These are phyloP conservation scores for Aethes cnicana DNA, from an alignment of 2,888 invertebrate species.

Conservation along the genomic window DNA sequence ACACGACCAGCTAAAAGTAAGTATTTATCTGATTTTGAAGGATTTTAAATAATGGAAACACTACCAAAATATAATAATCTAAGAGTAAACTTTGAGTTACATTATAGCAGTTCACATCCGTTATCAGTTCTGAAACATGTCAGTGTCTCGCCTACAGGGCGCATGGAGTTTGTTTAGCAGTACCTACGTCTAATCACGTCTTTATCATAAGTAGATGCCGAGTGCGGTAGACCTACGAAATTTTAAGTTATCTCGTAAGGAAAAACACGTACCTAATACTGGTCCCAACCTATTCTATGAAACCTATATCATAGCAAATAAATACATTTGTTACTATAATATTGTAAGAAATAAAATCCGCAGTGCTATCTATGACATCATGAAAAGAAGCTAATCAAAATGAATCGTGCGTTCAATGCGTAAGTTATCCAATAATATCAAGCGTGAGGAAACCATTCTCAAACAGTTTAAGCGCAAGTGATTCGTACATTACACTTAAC, in stretches of 20 bases:
- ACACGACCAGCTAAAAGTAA: too few species aligned
- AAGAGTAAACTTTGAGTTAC: neutral
- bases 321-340: neutral
- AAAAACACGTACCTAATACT: slow-evolving; percentile 39
- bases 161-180: slow-evolving; percentile 17
- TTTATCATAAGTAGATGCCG: slow-evolving; percentile 40
- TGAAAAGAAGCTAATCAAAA: neutral
- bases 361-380: neutral
- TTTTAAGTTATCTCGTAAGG: slow-evolving; percentile 54
- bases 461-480: slow-evolving; percentile 9
- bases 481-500: slow-evolving; percentile 22
- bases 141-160: slow-evolving; percentile 9
- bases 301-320: slow-evolving; percentile 8
- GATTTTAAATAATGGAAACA: too few species aligned
- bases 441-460: too few species aligned
- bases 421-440: too few species aligned
- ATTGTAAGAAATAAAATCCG: slow-evolving; percentile 1
- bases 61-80: too few species aligned
- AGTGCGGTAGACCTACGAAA: slow-evolving; percentile 49
- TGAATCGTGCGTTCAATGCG: neutral
- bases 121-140: slow-evolving; percentile 15
- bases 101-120: neutral
- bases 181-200: slow-evolving; percentile 44
- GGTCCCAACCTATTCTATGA: slow-evolving; percentile 23
- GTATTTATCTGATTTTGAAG: too few species aligned